Evolutionary conservation across 2,797 vertebrate species (phyloP).

Genomic region (Novumbra hubbsi): DNA sequence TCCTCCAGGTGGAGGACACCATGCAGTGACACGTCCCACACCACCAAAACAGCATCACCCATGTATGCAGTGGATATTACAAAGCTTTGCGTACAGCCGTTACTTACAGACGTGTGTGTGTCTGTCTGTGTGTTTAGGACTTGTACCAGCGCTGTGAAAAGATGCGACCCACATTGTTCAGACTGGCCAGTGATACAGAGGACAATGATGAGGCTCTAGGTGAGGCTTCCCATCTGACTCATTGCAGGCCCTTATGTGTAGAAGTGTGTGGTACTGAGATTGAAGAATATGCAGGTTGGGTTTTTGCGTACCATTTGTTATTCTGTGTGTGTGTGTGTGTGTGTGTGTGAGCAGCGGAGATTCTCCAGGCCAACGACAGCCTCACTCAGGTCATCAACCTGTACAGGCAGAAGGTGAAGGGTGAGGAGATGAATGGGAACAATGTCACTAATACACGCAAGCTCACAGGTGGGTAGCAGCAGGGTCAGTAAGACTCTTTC

Average conservation of each 20-base stretch:
- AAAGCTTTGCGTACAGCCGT: background rate
- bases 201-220: conserved; percentile 97
- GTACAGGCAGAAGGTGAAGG: conserved; percentile 91
- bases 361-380: conserved; percentile 96
- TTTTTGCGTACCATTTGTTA: background rate
- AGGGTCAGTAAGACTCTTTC: background rate
- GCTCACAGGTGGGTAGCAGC: conserved; percentile 45
- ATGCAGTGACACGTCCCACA: background rate
- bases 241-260: background rate
- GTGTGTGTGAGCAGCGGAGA: conserved; percentile 81
- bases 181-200: conserved; percentile 95
- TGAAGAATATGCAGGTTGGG: background rate
- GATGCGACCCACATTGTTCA: conserved; percentile 95
- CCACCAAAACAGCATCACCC: background rate
- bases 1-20: background rate
- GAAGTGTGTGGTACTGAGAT: background rate
- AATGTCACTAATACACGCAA: conserved; percentile 52
- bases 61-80: background rate
- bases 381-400: conserved; percentile 96
- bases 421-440: conserved; percentile 92
- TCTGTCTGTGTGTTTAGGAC: conserved; percentile 49
- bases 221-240: conserved; percentile 57
- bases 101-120: background rate
- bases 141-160: conserved; percentile 73
- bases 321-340: background rate